phyloP scores from a whole-genome alignment of 92 coral and sea anemone genomes.

The Zoanthus sociatus region DNA sequence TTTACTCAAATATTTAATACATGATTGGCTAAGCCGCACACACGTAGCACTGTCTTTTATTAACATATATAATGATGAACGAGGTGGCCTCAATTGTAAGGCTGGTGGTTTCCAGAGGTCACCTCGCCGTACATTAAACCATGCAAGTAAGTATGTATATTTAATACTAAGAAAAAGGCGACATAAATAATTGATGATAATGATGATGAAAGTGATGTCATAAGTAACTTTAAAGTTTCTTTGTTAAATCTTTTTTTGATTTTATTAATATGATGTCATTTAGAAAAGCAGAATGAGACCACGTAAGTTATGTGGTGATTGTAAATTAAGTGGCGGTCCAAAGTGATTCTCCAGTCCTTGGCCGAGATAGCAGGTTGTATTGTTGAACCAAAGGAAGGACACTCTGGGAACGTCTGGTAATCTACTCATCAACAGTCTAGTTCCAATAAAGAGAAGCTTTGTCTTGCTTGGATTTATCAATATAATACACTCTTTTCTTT shows the following conservation, averaged over 20 bases:
- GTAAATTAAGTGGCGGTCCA: constrained; percentile 52
- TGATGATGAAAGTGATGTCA: background rate
- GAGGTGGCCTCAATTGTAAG: no score
- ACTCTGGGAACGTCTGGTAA: constrained; percentile 6
- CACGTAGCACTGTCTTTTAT: no score
- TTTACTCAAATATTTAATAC: no score
- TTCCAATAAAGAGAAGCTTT: constrained; percentile 40
- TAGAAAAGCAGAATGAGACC: constrained; percentile 52
- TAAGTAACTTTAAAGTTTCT: constrained; percentile 15
- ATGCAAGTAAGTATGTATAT: no score
- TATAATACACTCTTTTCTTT: background rate
- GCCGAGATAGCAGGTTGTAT: constrained; percentile 47
- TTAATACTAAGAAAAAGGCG: no score
- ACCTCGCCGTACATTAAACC: no score
- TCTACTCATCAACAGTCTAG: constrained; percentile 41
- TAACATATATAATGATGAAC: no score
- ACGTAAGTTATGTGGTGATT: constrained; percentile 44
- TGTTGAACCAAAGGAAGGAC: constrained; percentile 24
- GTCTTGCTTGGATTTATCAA: constrained; percentile 44
- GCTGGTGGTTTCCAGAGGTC: no score
- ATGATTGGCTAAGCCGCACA: no score
- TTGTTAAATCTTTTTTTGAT: constrained; percentile 42
- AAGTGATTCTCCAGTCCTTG: constrained; percentile 59
- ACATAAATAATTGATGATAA: no score
- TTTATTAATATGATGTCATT: background rate